These are phyloP conservation scores for Anarsia innoxiella DNA, from an alignment of 2,888 invertebrate genomes.

Conservation along the genomic window DNA sequence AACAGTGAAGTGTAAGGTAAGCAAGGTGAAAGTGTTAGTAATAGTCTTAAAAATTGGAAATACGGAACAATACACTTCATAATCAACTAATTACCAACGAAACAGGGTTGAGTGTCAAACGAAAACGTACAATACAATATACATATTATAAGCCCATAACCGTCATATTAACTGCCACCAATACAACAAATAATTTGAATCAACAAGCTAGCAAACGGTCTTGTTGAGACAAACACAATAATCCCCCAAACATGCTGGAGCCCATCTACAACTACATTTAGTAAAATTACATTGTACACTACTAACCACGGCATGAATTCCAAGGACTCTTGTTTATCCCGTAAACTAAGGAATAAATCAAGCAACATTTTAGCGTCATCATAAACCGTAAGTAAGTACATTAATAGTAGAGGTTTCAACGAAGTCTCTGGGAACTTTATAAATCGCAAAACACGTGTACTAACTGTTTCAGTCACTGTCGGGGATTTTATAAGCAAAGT, in stretches of 20 bases:
- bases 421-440: too few species aligned
- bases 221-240: constrained; percentile 6
- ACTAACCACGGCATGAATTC: constrained; percentile 89
- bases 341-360: constrained; percentile 80
- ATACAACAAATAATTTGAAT: too few species aligned
- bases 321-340: constrained; percentile 86
- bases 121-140: constrained; percentile 3
- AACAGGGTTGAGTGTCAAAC: constrained; percentile 5
- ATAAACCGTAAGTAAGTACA: too few species aligned
- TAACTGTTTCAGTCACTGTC: not conserved
- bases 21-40: constrained; percentile 42
- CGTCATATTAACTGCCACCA: constrained; percentile 3
- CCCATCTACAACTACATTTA: constrained; percentile 29
- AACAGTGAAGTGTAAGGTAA: constrained; percentile 57
- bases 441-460: too few species aligned
- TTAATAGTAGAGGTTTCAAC: not conserved
- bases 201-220: constrained; percentile 6
- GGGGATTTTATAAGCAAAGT: too few species aligned
- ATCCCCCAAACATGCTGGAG: constrained; percentile 6
- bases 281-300: constrained; percentile 65
- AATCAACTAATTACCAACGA: not conserved
- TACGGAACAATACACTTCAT: too few species aligned
- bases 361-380: constrained; percentile 55
- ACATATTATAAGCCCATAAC: too few species aligned
- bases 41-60: too few species aligned